Evolutionary conservation across 1,140 invertebrate genomes (phyloP).

Genomic region (Physella acuta): DNA sequence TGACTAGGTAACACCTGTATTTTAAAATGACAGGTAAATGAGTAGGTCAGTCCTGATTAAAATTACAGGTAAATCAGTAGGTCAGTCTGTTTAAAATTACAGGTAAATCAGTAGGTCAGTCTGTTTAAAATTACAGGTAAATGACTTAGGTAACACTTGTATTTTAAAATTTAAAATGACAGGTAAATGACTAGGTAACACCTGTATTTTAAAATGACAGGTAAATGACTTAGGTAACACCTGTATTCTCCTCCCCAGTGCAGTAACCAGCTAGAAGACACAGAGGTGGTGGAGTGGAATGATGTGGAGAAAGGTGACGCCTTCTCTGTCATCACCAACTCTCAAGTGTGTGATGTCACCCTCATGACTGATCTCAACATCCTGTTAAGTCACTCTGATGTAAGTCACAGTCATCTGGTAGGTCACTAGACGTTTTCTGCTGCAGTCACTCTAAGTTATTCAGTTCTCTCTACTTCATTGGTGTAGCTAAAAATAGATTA

Average conservation of each 20-base stretch:
- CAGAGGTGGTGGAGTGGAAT: neutral
- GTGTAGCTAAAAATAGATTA: neutral
- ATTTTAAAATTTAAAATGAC: neutral
- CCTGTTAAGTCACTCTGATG: slow-evolving; percentile 3
- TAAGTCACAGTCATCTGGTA: slow-evolving; percentile 2
- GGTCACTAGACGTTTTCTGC: neutral
- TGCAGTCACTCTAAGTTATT: neutral
- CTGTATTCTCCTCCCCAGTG: too few species aligned
- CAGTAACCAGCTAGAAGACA: too few species aligned
- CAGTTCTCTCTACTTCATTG: neutral
- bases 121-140: neutral
- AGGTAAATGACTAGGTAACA: neutral
- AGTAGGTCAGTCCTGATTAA: neutral
- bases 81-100: too few species aligned
- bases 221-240: too few species aligned
- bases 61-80: slow-evolving; percentile 12
- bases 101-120: neutral
- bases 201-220: neutral
- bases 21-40: too few species aligned
- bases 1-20: too few species aligned
- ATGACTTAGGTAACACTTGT: neutral
- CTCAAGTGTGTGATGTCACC: neutral
- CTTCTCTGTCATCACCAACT: slow-evolving; percentile 7
- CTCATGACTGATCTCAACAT: slow-evolving; percentile 12
- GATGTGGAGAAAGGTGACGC: neutral